Evolutionary conservation across 2,797 vertebrate species (phyloP).

Genomic region (Galagoides demidoff): DNA sequence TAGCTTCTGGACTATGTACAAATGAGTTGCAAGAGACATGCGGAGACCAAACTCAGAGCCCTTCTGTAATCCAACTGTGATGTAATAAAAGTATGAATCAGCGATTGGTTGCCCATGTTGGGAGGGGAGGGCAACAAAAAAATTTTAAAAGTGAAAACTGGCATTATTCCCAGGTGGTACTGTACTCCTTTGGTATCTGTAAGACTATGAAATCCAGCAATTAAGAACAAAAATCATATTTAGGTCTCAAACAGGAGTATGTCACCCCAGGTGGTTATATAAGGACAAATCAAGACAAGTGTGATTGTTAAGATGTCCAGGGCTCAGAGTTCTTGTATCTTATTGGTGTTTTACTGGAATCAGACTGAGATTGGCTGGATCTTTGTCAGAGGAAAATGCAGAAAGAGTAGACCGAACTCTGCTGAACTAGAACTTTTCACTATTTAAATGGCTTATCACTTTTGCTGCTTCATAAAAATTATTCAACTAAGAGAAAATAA

Average conservation of each 20-base stretch:
- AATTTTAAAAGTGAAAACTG: slow-evolving; percentile 17
- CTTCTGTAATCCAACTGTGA: slow-evolving; percentile 77
- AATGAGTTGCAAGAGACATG: slow-evolving; percentile 84
- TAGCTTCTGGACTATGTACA: slow-evolving; percentile 87
- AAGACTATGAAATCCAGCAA: slow-evolving; percentile 70
- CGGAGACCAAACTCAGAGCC: slow-evolving; percentile 83
- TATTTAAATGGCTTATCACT: slow-evolving; percentile 68
- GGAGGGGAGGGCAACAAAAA: slow-evolving; percentile 61
- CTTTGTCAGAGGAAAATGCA: slow-evolving; percentile 44
- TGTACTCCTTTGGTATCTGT: slow-evolving; percentile 68
- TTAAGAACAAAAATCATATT: slow-evolving; percentile 68
- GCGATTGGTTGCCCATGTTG: slow-evolving; percentile 79
- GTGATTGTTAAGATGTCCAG: not conserved
- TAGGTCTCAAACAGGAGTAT: slow-evolving; percentile 45
- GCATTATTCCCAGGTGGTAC: slow-evolving; percentile 70
- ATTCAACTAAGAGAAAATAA: slow-evolving; percentile 65
- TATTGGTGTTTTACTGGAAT: slow-evolving; percentile 64
- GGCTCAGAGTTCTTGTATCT: slow-evolving; percentile 45
- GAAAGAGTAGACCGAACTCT: slow-evolving; percentile 44
- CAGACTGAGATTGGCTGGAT: slow-evolving; percentile 45
- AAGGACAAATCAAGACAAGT: slow-evolving; percentile 48
- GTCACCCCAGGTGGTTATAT: slow-evolving; percentile 48
- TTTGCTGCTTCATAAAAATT: slow-evolving; percentile 80
- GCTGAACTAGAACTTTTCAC: slow-evolving; percentile 64
- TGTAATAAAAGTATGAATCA: slow-evolving; percentile 84